phyloP scores from a whole-genome alignment of 1,140 invertebrate genomes.

The Matsumurasca onukii region DNA sequence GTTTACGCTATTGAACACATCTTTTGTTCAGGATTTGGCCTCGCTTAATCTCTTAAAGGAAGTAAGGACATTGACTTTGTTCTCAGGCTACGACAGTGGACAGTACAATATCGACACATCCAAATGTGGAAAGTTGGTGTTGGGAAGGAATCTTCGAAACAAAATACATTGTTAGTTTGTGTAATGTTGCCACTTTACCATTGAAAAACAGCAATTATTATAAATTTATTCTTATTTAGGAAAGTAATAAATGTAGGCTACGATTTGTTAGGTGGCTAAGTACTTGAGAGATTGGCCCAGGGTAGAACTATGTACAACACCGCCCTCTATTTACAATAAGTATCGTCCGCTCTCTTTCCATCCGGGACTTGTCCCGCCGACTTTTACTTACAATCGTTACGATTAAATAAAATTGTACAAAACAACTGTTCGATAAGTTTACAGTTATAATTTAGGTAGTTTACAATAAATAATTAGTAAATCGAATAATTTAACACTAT shows the following conservation, averaged over 20 bases:
- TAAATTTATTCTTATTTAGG: conserved; percentile 26
- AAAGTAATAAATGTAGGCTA: conserved; percentile 22
- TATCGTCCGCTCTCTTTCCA: conserved; percentile 12
- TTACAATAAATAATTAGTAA: conserved; percentile 24
- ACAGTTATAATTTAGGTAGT: conserved; percentile 25
- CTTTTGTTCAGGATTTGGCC: neutral
- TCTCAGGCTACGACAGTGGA: neutral
- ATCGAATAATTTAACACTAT: conserved; percentile 6
- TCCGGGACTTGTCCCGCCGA: neutral
- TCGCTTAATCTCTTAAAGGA: neutral
- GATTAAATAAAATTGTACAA: conserved; percentile 25
- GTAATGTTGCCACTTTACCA: conserved; percentile 25
- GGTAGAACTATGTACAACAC: conserved; percentile 13
- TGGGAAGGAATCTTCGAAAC: conserved; percentile 27
- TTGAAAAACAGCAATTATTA: conserved; percentile 26
- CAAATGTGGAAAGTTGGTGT: conserved; percentile 16
- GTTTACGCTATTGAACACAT: conserved; percentile 19
- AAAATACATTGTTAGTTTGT: conserved; percentile 22
- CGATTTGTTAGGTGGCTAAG: conserved; percentile 8
- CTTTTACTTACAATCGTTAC: conserved; percentile 21
- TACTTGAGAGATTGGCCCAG: neutral
- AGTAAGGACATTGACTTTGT: neutral
- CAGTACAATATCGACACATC: conserved; percentile 4
- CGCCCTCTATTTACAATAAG: conserved; percentile 22
- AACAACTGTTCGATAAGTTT: conserved; percentile 22